Evolutionary conservation across 35 echinoderm and acorn worm genomes (phyloP).

Genomic region (Amphiura filiformis): DNA sequence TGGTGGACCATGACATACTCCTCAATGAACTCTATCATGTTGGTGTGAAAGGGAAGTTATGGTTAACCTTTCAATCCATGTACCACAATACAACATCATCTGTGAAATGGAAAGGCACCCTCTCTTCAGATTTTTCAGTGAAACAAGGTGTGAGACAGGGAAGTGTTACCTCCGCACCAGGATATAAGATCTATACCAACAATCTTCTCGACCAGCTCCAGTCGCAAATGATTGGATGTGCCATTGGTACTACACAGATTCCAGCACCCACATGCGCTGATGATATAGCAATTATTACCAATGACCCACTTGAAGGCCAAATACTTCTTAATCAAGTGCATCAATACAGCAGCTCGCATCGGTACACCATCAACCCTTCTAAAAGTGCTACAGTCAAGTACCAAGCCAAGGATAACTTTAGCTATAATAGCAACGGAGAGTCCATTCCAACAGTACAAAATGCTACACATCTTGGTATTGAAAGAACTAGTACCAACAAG

Average conservation of each 20-base stretch:
- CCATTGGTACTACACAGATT: not conserved
- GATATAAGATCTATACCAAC: not conserved
- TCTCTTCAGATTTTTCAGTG: not conserved
- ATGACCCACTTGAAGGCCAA: not conserved
- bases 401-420: not conserved
- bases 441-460: too few relatives aligned
- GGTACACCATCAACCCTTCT: not conserved
- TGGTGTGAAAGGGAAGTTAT: not conserved
- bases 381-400: constrained; percentile 1
- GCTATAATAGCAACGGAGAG: not conserved
- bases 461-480: too few relatives aligned
- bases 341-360: not conserved
- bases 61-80: not conserved
- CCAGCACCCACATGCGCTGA: not conserved
- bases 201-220: not conserved
- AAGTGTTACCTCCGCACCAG: not conserved
- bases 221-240: not conserved
- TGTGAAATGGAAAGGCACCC: not conserved
- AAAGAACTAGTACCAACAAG: too few relatives aligned
- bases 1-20: not conserved
- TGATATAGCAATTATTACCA: not conserved
- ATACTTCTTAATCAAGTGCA: not conserved
- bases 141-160: constrained; percentile 2
- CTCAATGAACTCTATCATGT: not conserved
- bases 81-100: not conserved